A percentile compares a stretch with the other conserved stretches of the same genome.
These are phyloP conservation scores for Acipenser oxyrinchus DNA, from an alignment of 2,797 vertebrate species.

Conservation along the genomic window DNA sequence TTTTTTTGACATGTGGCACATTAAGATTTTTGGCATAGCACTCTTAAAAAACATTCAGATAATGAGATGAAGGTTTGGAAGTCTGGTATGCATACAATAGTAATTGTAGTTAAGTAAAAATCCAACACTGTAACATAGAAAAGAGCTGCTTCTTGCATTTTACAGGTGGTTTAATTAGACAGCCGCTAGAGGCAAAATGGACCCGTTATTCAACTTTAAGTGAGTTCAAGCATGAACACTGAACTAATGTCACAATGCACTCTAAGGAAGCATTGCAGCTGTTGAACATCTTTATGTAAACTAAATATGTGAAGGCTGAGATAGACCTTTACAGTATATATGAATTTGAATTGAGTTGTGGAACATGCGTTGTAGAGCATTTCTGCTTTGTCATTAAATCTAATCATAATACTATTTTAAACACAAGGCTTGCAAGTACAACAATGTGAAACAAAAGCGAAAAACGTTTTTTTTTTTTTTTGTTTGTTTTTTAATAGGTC, in stretches of 20 bases:
- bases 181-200: constrained; percentile 16
- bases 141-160: constrained; percentile 5
- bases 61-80: constrained; percentile 15
- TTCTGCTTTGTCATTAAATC: too few relatives aligned
- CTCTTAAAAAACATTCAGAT: constrained; percentile 14
- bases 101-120: constrained; percentile 11
- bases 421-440: too few relatives aligned
- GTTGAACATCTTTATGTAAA: constrained; percentile 5
- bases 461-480: too few relatives aligned
- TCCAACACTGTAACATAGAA: constrained; percentile 5
- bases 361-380: too few relatives aligned
- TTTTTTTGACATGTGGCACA: constrained; percentile 7
- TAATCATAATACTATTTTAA: too few relatives aligned
- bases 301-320: background rate
- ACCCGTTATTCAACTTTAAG: constrained; percentile 16
- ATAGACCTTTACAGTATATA: too few relatives aligned
- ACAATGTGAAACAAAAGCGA: too few relatives aligned
- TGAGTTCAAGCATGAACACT: constrained; percentile 15
- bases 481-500: too few relatives aligned
- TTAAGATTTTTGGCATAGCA: constrained; percentile 14
- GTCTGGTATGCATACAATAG: constrained; percentile 13
- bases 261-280: constrained; percentile 1
- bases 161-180: constrained; percentile 18
- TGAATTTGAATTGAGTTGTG: too few relatives aligned
- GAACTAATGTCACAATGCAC: background rate